Conservation (phyloP, 2,113 vertebrate species). For the Pseudorhombus dupliciocellatus region DNA sequence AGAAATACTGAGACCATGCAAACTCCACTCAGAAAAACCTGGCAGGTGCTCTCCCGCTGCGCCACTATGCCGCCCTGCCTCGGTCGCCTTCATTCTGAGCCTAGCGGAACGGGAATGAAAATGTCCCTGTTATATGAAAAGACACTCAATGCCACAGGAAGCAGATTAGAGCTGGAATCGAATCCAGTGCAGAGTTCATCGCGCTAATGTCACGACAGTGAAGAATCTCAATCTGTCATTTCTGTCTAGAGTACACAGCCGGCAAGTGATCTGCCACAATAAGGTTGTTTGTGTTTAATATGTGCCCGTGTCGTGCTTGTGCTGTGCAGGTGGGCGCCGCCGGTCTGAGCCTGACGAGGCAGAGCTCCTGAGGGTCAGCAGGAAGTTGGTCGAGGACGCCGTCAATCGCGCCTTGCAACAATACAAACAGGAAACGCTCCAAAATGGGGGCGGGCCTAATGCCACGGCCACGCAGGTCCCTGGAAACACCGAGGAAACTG, state of each 20-base stretch:
- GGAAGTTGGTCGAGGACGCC: conserved; percentile 73
- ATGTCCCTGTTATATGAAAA: neutral
- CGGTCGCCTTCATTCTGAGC: neutral
- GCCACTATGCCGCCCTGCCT: neutral
- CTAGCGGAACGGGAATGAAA: conserved; percentile 8
- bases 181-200: neutral
- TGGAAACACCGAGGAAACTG: conserved; percentile 41
- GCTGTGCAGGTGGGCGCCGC: conserved; percentile 62
- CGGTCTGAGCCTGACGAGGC: conserved; percentile 71
- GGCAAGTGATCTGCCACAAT: neutral
- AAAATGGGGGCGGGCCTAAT: conserved; percentile 72
- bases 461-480: conserved; percentile 34
- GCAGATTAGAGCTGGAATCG: neutral
- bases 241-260: neutral
- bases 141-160: neutral
- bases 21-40: neutral
- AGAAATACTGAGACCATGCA: neutral
- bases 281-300: neutral
- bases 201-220: neutral
- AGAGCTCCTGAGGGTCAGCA: conserved; percentile 72
- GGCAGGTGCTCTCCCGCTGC: neutral
- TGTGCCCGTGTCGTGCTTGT: neutral
- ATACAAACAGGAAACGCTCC: conserved; percentile 76
- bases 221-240: neutral
- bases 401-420: conserved; percentile 74